These are phyloP conservation scores for Drosophila neutralis DNA, from an alignment of 2,888 invertebrate genomes.

Conservation along the genomic window DNA sequence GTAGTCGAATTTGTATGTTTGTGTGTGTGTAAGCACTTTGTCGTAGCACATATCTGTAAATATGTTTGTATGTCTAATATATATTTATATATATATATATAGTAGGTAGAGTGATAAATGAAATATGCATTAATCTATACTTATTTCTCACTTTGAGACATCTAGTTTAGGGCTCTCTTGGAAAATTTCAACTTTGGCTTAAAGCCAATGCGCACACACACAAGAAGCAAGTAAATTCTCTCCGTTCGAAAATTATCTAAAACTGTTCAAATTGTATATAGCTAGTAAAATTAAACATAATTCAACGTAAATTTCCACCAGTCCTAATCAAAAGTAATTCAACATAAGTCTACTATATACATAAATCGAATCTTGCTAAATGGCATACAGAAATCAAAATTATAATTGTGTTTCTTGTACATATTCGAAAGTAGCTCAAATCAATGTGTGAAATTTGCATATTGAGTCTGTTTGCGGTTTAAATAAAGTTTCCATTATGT, in stretches of 20 bases:
- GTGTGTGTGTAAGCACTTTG: constrained; percentile 29
- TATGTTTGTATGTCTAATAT: constrained; percentile 41
- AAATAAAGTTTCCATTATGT: constrained; percentile 66
- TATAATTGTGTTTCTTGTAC: constrained; percentile 55
- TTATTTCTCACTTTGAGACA: constrained; percentile 9
- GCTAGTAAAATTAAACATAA: constrained; percentile 60
- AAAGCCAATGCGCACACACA: constrained; percentile 47
- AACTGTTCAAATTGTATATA: constrained; percentile 59
- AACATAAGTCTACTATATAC: constrained; percentile 29
- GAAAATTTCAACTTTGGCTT: constrained; percentile 55
- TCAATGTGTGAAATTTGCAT: constrained; percentile 39
- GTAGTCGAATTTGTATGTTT: constrained; percentile 49
- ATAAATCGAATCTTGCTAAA: constrained; percentile 25
- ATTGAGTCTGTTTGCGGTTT: constrained; percentile 66
- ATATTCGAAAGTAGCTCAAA: constrained; percentile 60
- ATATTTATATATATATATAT: constrained; percentile 16
- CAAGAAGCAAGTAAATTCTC: constrained; percentile 26
- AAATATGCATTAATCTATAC: constrained; percentile 26
- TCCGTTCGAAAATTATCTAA: constrained; percentile 30
- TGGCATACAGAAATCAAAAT: constrained; percentile 40
- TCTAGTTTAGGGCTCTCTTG: constrained; percentile 29
- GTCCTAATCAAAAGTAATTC: constrained; percentile 48
- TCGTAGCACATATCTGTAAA: constrained; percentile 60
- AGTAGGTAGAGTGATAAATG: constrained; percentile 38
- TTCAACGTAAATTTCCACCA: constrained; percentile 52